These are phyloP conservation scores for Drosophila neotestacea DNA, from an alignment of 2,888 invertebrate genomes.

Conservation along the genomic window DNA sequence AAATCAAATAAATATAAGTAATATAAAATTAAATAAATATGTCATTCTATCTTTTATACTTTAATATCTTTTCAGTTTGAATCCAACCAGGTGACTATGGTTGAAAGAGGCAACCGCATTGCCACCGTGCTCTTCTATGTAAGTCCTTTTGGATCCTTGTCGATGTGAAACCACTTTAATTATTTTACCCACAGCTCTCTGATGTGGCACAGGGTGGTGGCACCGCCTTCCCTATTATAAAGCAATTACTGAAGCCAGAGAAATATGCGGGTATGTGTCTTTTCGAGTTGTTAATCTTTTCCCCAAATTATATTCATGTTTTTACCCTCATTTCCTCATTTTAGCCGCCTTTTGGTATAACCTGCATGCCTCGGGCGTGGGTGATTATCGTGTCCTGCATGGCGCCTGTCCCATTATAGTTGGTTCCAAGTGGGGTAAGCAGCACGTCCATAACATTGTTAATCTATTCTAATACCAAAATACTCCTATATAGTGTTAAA, in stretches of 20 bases:
- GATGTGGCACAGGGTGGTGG: slow-evolving; percentile 98
- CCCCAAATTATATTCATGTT: not conserved
- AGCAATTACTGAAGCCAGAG: slow-evolving; percentile 88
- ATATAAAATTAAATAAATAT: too few relatives aligned
- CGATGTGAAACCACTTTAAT: slow-evolving; percentile 1
- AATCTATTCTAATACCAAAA: too few relatives aligned
- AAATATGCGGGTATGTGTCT: slow-evolving; percentile 65
- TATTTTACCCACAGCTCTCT: slow-evolving; percentile 89
- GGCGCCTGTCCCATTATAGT: slow-evolving; percentile 98
- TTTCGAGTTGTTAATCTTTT: not conserved
- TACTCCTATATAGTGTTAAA: slow-evolving; percentile 88
- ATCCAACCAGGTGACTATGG: not conserved
- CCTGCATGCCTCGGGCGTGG: slow-evolving; percentile 94
- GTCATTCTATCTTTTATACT: too few relatives aligned
- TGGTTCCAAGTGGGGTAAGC: slow-evolving; percentile 97
- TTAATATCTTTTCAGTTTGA: slow-evolving; percentile 30
- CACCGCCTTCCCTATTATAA: slow-evolving; percentile 97
- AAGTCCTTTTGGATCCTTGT: slow-evolving; percentile 42
- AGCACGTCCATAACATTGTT: not conserved
- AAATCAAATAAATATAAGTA: too few relatives aligned
- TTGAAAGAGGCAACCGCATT: slow-evolving; percentile 80
- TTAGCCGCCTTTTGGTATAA: slow-evolving; percentile 96
- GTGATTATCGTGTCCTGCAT: slow-evolving; percentile 94
- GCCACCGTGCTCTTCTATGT: slow-evolving; percentile 85
- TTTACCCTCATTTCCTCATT: not conserved